phyloP scores from a whole-genome alignment of 2,797 vertebrate genomes.

The Pangasius sanitwongsei region DNA sequence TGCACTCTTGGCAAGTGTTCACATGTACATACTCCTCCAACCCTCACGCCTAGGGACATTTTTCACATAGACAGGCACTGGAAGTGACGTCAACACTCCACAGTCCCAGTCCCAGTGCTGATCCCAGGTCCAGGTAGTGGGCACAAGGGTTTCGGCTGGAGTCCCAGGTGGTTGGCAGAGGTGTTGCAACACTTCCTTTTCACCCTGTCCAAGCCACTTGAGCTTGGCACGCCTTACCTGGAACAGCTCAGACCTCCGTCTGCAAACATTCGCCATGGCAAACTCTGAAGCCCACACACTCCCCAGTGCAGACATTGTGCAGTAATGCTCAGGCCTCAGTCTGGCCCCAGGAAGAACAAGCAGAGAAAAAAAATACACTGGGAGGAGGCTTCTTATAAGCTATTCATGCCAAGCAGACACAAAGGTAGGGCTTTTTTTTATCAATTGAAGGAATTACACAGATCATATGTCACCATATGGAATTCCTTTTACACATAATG shows the following conservation, averaged over 20 bases:
- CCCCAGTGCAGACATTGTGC: slow-evolving; percentile 53
- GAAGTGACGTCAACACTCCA: slow-evolving; percentile 54
- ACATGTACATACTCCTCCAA: slow-evolving; percentile 51
- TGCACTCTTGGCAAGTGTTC: slow-evolving; percentile 61
- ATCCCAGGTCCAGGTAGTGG: slow-evolving; percentile 49
- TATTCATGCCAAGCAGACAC: slow-evolving; percentile 61
- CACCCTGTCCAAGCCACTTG: slow-evolving; percentile 75
- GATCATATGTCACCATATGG: slow-evolving; percentile 80
- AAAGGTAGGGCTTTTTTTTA: slow-evolving; percentile 69
- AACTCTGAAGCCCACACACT: slow-evolving; percentile 60
- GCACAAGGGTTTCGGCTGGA: slow-evolving; percentile 56
- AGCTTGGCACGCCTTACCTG: slow-evolving; percentile 76
- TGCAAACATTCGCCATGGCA: slow-evolving; percentile 63
- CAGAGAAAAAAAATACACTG: slow-evolving; percentile 20
- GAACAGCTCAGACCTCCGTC: slow-evolving; percentile 71
- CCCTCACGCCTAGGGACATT: slow-evolving; percentile 31
- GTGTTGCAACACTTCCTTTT: slow-evolving; percentile 72
- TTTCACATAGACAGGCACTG: slow-evolving; percentile 27
- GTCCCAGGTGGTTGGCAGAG: slow-evolving; percentile 67
- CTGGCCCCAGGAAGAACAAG: slow-evolving; percentile 56
- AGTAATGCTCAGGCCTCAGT: slow-evolving; percentile 36
- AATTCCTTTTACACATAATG: slow-evolving; percentile 82
- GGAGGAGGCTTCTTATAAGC: slow-evolving; percentile 53
- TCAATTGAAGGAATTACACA: slow-evolving; percentile 76
- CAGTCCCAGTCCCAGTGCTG: slow-evolving; percentile 56